A percentile compares a stretch with the other conserved stretches of the same genome.
These are phyloP conservation scores for Leptinotarsa undecemlineata DNA, from an alignment of 1,140 invertebrate species.

Conservation along the genomic window DNA sequence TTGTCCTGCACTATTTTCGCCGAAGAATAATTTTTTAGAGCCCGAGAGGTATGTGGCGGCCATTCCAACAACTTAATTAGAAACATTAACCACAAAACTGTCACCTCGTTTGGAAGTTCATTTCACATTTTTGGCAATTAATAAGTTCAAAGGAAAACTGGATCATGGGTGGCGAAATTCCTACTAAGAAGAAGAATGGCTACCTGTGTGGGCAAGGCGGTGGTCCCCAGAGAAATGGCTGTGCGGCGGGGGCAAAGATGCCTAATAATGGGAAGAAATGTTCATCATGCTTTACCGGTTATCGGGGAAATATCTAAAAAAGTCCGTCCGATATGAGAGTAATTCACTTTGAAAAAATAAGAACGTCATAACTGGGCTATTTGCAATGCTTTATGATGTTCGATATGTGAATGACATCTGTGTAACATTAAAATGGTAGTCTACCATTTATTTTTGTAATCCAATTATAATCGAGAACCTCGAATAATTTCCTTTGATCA, in stretches of 20 bases:
- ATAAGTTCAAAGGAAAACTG: conserved; percentile 8
- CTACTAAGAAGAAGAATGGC: background rate
- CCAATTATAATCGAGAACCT: conserved; percentile 1
- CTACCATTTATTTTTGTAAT: background rate
- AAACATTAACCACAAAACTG: conserved; percentile 5
- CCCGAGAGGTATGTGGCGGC: background rate
- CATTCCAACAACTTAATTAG: conserved; percentile 6
- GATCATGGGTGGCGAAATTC: conserved; percentile 4
- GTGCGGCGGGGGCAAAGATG: conserved; percentile 1
- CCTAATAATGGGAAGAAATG: conserved; percentile 5
- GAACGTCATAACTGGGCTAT: conserved; percentile 2
- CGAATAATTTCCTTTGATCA: background rate
- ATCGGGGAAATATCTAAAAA: background rate
- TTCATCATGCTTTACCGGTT: background rate
- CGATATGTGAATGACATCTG: conserved; percentile 3
- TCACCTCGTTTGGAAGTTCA: background rate
- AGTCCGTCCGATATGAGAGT: background rate
- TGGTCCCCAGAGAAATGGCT: background rate
- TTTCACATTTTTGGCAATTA: conserved; percentile 8
- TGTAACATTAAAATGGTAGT: background rate
- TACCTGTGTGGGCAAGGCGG: conserved; percentile 1
- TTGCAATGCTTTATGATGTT: background rate
- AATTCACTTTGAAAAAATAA: background rate
- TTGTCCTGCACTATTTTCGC: background rate
- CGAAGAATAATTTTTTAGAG: background rate